These are phyloP conservation scores for Achatina immaculata DNA, from an alignment of 1,140 invertebrate species.

Conservation along the genomic window DNA sequence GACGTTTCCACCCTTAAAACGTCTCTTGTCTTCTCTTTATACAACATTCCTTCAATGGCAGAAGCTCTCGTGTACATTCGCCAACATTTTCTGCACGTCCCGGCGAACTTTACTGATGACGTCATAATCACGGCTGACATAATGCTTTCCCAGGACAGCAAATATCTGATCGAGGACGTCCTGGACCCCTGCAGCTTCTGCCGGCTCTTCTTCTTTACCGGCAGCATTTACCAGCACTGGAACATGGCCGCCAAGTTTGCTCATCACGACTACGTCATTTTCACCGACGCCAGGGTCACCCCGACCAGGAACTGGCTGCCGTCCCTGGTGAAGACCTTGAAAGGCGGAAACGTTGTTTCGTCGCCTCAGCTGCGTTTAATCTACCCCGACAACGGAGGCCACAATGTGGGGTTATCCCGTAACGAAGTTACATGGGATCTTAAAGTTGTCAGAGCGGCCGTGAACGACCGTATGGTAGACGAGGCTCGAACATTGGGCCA, in stretches of 20 bases:
- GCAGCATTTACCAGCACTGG: slow-evolving; percentile 16
- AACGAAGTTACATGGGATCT: slow-evolving; percentile 21
- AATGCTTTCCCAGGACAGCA: neutral
- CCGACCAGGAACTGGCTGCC: neutral
- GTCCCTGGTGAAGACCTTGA: neutral
- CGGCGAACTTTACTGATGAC: neutral
- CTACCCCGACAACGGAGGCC: neutral
- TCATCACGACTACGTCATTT: neutral
- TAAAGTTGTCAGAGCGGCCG: neutral
- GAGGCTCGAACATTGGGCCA: neutral
- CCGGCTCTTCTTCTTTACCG: neutral
- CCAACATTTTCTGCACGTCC: neutral
- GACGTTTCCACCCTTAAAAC: neutral
- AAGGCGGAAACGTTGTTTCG: neutral
- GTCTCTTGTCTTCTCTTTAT: neutral
- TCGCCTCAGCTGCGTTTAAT: neutral
- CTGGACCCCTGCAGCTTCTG: slow-evolving; percentile 2
- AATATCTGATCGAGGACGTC: neutral
- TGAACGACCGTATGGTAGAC: neutral
- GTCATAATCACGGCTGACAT: slow-evolving; percentile 4
- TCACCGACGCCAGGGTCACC: neutral
- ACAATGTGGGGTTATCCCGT: neutral
- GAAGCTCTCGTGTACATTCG: slow-evolving; percentile 22
- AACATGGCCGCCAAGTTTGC: slow-evolving; percentile 12
- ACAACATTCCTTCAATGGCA: neutral